Evolutionary conservation across 2,797 vertebrate species (phyloP), one percentile per base, ranked within the genome.

Genomic region (Sebastes aleutianus): DNA sequence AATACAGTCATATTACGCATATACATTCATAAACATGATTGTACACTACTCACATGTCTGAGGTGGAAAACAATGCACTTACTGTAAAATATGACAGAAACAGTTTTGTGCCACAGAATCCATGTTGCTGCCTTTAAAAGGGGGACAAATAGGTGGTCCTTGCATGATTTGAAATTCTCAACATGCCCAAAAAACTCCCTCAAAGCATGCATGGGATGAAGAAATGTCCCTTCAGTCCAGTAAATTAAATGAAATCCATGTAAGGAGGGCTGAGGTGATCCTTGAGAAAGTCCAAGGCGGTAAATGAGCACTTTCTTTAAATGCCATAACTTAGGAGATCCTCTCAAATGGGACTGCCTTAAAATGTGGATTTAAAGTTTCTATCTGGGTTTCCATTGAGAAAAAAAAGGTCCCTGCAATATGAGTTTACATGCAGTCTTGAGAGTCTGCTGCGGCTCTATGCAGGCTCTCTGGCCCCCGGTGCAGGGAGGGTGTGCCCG

Each of bases 381-480:
- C 36, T 26, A 4, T 10, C 22, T 26, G n/a, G 24, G 22, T 26
- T 74, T 66, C 54, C 56, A 20, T 32, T 4, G 47, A 20, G 36
- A 39, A 39, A 39, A 56, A 12, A 70, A 64, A 9, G 2, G 13
- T 74, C 39, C 70, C 32, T 75, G 67, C 29, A 53, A 26, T 13
- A 14, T 53, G n/a, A 62, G 57, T 73, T 31, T 3, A 50, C 14
- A 16, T 20, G 8, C 14, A 43, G 71, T 70, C 58, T 43, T 14
- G 3, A 58, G 47, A 34, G 47, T 3, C 62, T 80, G 93, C 91
- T 72, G 90, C 85, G 20, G 91, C 74, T 69, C 96, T 96, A 90
- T 71, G 95, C 69, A 72, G 95, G 70, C 85, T 96, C 91, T 92
- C 87, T 79, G 47, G 76, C 31, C 2, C 78, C 85, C 67, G 92